Evolutionary conservation across 2,888 invertebrate genomes (phyloP), one percentile per base, ranked within the genome.

Genomic region (Meta bourneti): DNA sequence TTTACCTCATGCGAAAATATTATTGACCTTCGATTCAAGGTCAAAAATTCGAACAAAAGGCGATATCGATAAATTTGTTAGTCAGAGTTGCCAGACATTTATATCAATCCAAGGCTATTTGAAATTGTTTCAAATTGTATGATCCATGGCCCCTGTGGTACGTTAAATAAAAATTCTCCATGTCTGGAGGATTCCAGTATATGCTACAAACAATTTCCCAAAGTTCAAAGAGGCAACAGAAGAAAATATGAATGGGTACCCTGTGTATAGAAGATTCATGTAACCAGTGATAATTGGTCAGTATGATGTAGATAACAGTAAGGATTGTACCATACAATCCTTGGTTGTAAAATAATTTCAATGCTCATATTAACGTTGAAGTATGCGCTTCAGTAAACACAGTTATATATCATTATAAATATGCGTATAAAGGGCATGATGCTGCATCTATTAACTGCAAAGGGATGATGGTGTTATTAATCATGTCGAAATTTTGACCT

Each of bases 121-220:
- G 93, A 94, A 7, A 93, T 94, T 93, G 94, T 95, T 81, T 94
- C 93, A 8, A 94, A 93, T 84, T 93, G 94, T 82, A 95, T 95
- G 93, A 90, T 94, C 16, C n/a, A n/a, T n/a, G n/a, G n/a, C n/a
- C n/a, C n/a, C n/a, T n/a, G n/a, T n/a, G n/a, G n/a, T n/a, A n/a
- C 94, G 7, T n/a, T 82, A 8, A 87, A 93, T 80, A 52, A 74
- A 11, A 71, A 69, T 70, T 70, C 90, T 0, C 92, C 92, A 6
- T 93, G 93, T 77, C 92, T 93, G 93, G 54, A 71, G n/a, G 70
- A 90, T 54, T n/a, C n/a, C n/a, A n/a, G 78, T 13, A 34, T 94
- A 94, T 94, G 94, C 88, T 89, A 72, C 7, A 54, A 94, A 92
- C 16, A 86, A 0, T 94, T 92, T 93, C 94, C 94, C 94, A 93